Conservation (phyloP, 2,113 vertebrate species). For the Candoia aspera region DNA sequence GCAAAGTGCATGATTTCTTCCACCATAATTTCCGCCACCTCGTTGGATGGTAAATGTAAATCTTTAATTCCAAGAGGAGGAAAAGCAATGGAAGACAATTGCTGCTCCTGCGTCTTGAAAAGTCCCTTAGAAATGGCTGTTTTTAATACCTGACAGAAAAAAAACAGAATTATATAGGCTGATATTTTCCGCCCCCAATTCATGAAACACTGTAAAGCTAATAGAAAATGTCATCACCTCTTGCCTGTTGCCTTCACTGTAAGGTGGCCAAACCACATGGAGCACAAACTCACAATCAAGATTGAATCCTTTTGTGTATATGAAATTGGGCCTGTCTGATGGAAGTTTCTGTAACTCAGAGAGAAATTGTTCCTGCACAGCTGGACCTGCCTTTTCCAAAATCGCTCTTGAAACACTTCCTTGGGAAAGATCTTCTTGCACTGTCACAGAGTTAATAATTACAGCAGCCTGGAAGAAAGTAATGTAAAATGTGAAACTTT, state of each 20-base stretch:
- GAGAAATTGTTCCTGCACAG: constrained; percentile 56
- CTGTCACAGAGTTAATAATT: constrained; percentile 72
- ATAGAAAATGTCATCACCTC: constrained; percentile 41
- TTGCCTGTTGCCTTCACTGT: background rate
- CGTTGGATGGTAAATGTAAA: background rate
- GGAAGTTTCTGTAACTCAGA: fast-evolving
- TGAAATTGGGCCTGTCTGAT: fast-evolving
- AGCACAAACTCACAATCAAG: constrained; percentile 64
- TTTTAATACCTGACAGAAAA: constrained; percentile 69
- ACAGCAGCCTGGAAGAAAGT: constrained; percentile 75
- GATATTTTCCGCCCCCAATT: background rate
- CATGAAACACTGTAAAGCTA: constrained; percentile 19
- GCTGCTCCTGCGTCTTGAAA: fast-evolving
- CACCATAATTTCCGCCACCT: constrained; percentile 71
- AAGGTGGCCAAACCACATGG: constrained; percentile 55
- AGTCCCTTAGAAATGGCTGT: constrained; percentile 62
- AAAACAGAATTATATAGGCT: constrained; percentile 41
- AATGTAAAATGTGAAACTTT: background rate
- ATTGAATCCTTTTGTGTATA: constrained; percentile 49
- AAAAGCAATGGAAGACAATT: constrained; percentile 76
- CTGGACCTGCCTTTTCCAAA: constrained; percentile 59
- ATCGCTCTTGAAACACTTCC: constrained; percentile 56
- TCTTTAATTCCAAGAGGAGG: constrained; percentile 75
- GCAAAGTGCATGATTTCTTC: constrained; percentile 66
- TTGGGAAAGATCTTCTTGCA: fast-evolving